Evolutionary conservation across 1,140 invertebrate genomes (phyloP), one percentile per base, ranked within the genome.

Genomic region (Cyphomyrmex costatus): DNA sequence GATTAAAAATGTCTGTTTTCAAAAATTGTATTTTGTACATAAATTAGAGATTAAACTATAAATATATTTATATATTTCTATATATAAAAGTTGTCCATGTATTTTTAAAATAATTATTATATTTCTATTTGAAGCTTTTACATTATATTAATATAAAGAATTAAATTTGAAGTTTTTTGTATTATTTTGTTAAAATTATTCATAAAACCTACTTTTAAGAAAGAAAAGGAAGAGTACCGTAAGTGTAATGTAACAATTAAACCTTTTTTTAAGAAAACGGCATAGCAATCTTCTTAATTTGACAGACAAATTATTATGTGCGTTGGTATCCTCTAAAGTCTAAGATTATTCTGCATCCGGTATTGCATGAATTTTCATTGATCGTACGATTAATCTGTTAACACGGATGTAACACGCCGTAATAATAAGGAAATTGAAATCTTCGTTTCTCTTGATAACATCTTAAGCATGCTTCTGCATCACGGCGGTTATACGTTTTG

Each of bases 371-470:
- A 73, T 83, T 83, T 42, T 83, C n/a, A 19, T 58, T 19, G 53
- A 58, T 71, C 19, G 51, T 60, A 42, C 24, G 51, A 73, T 73
- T 58, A 70, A 58, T 83, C 30, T 83, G 36, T 74, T 61, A 74
- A 74, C 33, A 33, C 51, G 70, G 79, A 73, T 83, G 56, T 73
- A 60, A 56, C 24, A 60, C 10, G 14, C 14, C n/a, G 14, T 68
- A 49, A 33, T 73, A 73, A 71, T 83, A 16, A 83, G 51, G n/a
- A 73, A 83, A 83, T 73, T 60, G 16, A 74, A 74, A 74, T 58
- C 56, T 58, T 83, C 24, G 12, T 58, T 30, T 10, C 14, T 42
- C 24, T 56, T 7, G 65, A 83, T 83, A 83, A 60, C 7, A 83
- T 83, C 56, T n/a, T 71, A 6, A 4, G 33, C 21, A 4, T 33